Conservation (phyloP, 2,888 invertebrate species). For the Lochmaea crataegi region DNA sequence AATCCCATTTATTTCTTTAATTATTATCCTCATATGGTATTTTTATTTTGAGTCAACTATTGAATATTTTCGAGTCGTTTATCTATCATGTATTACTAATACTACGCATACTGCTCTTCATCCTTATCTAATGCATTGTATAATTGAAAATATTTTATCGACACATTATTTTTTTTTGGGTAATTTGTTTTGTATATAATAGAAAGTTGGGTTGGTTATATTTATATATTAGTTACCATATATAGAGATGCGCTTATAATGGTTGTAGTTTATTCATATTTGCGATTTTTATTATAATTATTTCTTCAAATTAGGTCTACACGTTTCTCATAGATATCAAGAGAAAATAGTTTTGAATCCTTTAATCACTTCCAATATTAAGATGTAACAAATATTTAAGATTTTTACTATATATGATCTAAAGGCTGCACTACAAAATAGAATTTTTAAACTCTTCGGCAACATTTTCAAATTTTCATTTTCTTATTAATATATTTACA, state of each 20-base stretch:
- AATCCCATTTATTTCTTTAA: too few relatives aligned
- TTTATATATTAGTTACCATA: conserved; percentile 61
- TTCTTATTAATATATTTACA: too few relatives aligned
- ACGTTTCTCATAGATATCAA: conserved; percentile 44
- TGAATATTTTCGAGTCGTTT: too few relatives aligned
- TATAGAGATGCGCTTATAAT: conserved; percentile 54
- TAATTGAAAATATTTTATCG: conserved; percentile 16
- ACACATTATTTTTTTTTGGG: conserved; percentile 15
- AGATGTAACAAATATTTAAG: conserved; percentile 57
- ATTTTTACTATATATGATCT: conserved; percentile 59
- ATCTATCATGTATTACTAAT: not conserved
- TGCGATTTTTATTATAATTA: conserved; percentile 39
- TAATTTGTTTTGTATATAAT: conserved; percentile 42
- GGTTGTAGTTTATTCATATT: conserved; percentile 49
- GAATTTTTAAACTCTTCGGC: conserved; percentile 41
- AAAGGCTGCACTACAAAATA: conserved; percentile 64
- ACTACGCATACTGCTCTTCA: not conserved
- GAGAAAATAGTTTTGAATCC: conserved; percentile 38
- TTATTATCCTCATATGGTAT: too few relatives aligned
- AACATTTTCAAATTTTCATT: conserved; percentile 7
- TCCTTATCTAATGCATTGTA: not conserved
- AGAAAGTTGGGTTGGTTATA: conserved; percentile 56
- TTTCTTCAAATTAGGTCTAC: conserved; percentile 41
- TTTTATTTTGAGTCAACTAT: too few relatives aligned
- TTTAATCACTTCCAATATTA: conserved; percentile 53